Evolutionary conservation across 1,140 invertebrate species (phyloP), one percentile per base, ranked within the genome.

Genomic region (Palaemon carinicauda): DNA sequence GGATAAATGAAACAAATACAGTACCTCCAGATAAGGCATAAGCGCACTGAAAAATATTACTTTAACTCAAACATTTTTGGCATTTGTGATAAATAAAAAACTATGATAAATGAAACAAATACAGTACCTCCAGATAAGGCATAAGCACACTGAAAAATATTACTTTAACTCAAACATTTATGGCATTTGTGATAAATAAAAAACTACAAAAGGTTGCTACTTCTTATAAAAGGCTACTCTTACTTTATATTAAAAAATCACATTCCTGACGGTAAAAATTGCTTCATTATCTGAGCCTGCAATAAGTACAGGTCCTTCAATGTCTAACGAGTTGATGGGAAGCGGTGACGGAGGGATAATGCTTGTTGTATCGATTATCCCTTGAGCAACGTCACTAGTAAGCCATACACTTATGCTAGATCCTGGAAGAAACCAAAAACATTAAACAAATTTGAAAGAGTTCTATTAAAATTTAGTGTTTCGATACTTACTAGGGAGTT

Each of bases 201-300:
- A 27, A 1, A 12, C 1, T 65, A n/a, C 21, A 3, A 69, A 27
- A 14, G 56, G 24, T n/a, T 7, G 24, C 3, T 4, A 69, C 19
- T 24, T 5, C 5, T 7, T 21, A 69, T 3, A 27, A 24, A 69
- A 69, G 15, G 3, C 29, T 69, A 24, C 2, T 7, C 3, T 29
- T 10, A 56, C n/a, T 33, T 4, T 83, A 82, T n/a, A 77, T 29
- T 52, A 88, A 10, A 84, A 31, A 17, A 82, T 19, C 31, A 88
- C 73, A 71, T 85, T 80, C 17, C 52, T 69, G 56, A 89, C 51
- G 15, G 74, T 74, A 71, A 78, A 86, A 51, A 88, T 73, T 1
- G 88, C 82, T 29, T 88, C 88, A 24, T 88, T 88, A 53, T 87
- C 84, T 33, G 82, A 88, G 24, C 75, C 82, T 10, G 84, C 85